A percentile compares a stretch with the other conserved stretches of the same genome.
Conservation (phyloP, 2,113 vertebrate species). For the Delphinus delphis region DNA sequence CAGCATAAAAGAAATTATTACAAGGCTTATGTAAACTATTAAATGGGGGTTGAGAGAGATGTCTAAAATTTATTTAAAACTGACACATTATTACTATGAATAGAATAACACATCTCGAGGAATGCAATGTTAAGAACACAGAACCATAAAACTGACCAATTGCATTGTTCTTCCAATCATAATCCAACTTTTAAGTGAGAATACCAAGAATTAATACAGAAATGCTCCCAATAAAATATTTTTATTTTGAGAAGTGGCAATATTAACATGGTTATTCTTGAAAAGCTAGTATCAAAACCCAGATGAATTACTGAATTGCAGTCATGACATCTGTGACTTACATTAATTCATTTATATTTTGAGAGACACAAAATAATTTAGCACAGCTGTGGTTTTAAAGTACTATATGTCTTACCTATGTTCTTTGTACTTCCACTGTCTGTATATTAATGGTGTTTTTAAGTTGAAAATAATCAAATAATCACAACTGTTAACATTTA, state of each 20-base stretch:
- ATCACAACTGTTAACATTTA: slow-evolving; percentile 22
- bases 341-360: slow-evolving; percentile 13
- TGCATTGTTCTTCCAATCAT: not conserved
- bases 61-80: slow-evolving; percentile 25
- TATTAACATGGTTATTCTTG: not conserved
- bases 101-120: not conserved
- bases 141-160: not conserved
- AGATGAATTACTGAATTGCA: slow-evolving; percentile 22
- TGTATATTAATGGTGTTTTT: not conserved
- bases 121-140: not conserved
- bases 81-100: not conserved
- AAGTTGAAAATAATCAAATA: slow-evolving; percentile 7
- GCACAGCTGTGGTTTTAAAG: slow-evolving; percentile 7
- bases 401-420: not conserved
- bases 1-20: slow-evolving; percentile 35
- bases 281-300: slow-evolving; percentile 36
- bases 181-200: not conserved
- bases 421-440: not conserved
- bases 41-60: not conserved
- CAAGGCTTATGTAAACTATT: slow-evolving; percentile 1
- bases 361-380: slow-evolving; percentile 34
- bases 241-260: slow-evolving; percentile 8
- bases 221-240: not conserved
- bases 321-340: not conserved
- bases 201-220: not conserved